phyloP scores from a whole-genome alignment of 2,888 invertebrate species.

The Cetonia aurata region DNA sequence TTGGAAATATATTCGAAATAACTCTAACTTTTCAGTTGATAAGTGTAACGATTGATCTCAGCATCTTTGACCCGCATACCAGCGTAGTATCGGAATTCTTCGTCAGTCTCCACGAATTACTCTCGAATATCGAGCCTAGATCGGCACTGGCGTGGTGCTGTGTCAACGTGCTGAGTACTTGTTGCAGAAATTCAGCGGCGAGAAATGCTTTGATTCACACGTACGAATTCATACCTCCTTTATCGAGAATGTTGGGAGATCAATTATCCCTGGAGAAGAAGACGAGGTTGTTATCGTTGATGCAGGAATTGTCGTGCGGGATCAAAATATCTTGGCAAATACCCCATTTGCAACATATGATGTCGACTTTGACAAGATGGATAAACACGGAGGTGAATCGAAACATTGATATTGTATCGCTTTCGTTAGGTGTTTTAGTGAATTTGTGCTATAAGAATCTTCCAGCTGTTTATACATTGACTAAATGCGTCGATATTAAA shows the following conservation, averaged over 20 bases:
- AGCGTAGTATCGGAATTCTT: conserved; percentile 77
- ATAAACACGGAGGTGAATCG: conserved; percentile 68
- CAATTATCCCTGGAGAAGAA: conserved; percentile 75
- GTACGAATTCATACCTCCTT: conserved; percentile 77
- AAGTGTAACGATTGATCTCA: conserved; percentile 74
- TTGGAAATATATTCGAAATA: neutral
- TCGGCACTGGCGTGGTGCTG: conserved; percentile 76
- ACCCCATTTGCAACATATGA: conserved; percentile 77
- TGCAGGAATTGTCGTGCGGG: conserved; percentile 84
- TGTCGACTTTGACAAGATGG: conserved; percentile 77
- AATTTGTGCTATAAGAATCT: conserved; percentile 85
- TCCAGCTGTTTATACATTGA: conserved; percentile 79
- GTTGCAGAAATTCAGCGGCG: conserved; percentile 74
- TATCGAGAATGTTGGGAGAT: conserved; percentile 73
- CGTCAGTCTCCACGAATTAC: conserved; percentile 75
- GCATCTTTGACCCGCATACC: conserved; percentile 76
- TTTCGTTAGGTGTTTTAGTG: conserved; percentile 78
- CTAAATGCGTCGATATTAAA: conserved; percentile 79
- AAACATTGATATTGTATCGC: conserved; percentile 64
- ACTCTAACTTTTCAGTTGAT: conserved; percentile 68
- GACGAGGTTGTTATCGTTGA: conserved; percentile 72
- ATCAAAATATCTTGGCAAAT: conserved; percentile 86
- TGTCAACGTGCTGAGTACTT: conserved; percentile 74
- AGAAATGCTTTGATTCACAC: conserved; percentile 76
- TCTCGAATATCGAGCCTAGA: conserved; percentile 71